Conservation (phyloP, 2,113 vertebrate genomes). For the Calyptomena viridis region DNA sequence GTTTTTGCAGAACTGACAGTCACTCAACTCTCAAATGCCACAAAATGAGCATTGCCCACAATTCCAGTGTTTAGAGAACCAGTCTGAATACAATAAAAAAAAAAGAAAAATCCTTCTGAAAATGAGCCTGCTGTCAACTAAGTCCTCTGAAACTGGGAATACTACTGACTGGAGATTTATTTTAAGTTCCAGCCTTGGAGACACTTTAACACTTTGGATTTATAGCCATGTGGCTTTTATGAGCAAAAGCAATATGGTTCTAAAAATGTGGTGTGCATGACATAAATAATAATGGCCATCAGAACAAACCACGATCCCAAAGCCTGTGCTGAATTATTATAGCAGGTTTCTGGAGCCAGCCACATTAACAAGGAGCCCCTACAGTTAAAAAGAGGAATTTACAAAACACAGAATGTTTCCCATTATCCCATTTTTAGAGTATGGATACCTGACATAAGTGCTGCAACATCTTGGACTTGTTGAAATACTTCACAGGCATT, state of each 20-base stretch:
- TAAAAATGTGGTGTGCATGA: slow-evolving; percentile 48
- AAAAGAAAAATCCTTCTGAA: background rate
- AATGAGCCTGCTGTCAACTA: slow-evolving; percentile 14
- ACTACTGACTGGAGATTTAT: slow-evolving; percentile 41
- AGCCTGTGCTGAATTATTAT: slow-evolving; percentile 24
- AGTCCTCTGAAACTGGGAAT: background rate
- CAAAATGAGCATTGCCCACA: background rate
- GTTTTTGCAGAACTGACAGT: slow-evolving; percentile 10
- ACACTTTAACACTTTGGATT: slow-evolving; percentile 62
- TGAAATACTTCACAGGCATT: slow-evolving; percentile 2
- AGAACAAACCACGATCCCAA: slow-evolving; percentile 45
- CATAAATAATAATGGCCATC: slow-evolving; percentile 52
- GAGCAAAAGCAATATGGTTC: slow-evolving; percentile 46
- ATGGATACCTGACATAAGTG: slow-evolving; percentile 6
- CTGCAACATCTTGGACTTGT: background rate
- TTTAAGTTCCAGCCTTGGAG: slow-evolving; percentile 37
- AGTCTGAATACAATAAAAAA: background rate
- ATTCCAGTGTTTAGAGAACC: background rate
- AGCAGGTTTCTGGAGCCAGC: slow-evolving; percentile 7
- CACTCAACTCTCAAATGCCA: background rate
- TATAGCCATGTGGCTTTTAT: slow-evolving; percentile 61
- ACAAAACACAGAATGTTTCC: background rate
- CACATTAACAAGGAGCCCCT: background rate
- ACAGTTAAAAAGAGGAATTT: background rate
- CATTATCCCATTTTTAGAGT: slow-evolving; percentile 15